phyloP scores from a whole-genome alignment of 2,797 vertebrate genomes.

The Myotis vivesi region DNA sequence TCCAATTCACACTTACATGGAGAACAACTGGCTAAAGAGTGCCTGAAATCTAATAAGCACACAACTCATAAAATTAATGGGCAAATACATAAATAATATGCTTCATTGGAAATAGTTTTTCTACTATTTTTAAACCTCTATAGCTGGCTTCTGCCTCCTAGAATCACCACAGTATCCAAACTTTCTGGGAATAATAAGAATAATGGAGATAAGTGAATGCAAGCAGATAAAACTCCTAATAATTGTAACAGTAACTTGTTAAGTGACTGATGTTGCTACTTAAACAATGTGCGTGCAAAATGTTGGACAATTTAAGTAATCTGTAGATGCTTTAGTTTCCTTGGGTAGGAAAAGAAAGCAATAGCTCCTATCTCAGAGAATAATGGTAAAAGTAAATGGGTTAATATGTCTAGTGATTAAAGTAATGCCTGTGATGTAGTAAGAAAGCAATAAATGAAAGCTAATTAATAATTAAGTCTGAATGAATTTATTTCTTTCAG shows the following conservation, averaged over 20 bases:
- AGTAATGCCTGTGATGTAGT: background rate
- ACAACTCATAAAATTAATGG: background rate
- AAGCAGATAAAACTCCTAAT: background rate
- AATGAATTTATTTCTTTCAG: background rate
- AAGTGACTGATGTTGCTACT: background rate
- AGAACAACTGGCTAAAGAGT: background rate
- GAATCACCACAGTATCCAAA: background rate
- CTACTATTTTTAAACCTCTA: background rate
- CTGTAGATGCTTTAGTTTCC: background rate
- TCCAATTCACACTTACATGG: background rate
- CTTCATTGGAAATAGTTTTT: background rate
- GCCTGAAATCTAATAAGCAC: background rate
- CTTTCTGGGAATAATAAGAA: background rate
- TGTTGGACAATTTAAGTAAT: background rate
- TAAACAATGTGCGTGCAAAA: background rate
- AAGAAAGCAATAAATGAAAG: background rate
- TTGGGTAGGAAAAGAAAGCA: background rate
- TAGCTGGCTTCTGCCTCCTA: background rate
- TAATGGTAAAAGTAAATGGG: background rate
- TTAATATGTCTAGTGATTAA: background rate
- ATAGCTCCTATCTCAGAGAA: background rate
- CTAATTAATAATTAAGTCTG: background rate
- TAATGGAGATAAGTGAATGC: background rate
- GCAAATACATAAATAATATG: background rate
- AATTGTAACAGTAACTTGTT: background rate